A percentile compares a stretch with the other conserved stretches of the same genome.
Conservation (phyloP, 2,113 vertebrate genomes). For the Menidia beryllina region DNA sequence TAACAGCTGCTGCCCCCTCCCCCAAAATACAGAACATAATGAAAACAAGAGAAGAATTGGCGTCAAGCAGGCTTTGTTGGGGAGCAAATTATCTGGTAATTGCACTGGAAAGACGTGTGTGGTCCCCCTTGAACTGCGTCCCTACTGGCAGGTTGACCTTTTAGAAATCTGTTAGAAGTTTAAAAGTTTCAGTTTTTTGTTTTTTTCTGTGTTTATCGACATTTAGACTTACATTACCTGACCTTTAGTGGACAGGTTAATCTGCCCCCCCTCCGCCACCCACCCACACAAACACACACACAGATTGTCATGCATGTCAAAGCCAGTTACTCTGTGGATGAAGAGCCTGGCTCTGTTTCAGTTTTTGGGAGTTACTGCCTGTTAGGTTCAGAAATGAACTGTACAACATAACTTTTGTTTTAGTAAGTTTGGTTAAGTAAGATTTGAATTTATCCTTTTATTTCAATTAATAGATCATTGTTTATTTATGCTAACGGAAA, state of each 20-base stretch:
- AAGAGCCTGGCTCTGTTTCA: conserved; percentile 6
- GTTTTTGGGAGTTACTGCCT: conserved; percentile 14
- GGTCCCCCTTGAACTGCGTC: conserved; percentile 4
- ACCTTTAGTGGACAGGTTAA: not conserved
- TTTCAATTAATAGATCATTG: not conserved
- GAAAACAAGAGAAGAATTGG: conserved; percentile 47
- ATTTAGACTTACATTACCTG: not conserved
- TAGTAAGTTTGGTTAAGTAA: not conserved
- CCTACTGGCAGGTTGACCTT: not conserved
- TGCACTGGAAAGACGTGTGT: conserved; percentile 21
- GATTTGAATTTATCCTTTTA: not conserved
- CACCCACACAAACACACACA: conserved; percentile 2
- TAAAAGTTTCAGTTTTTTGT: not conserved
- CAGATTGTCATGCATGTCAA: conserved; percentile 23
- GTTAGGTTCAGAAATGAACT: conserved; percentile 25
- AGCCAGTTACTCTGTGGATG: conserved; percentile 42
- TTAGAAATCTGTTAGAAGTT: not conserved
- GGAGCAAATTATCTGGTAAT: conserved; percentile 30
- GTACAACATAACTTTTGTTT: not conserved
- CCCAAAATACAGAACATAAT: conserved; percentile 50
- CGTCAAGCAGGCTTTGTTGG: conserved; percentile 19
- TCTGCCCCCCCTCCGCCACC: conserved; percentile 1
- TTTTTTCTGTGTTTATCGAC: not conserved
- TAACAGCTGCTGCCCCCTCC: conserved; percentile 67
- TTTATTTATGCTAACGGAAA: not conserved